Base-by-base conservation (phyloP, 2,888 invertebrate species). In the Trichopoda pennipes region DNA sequence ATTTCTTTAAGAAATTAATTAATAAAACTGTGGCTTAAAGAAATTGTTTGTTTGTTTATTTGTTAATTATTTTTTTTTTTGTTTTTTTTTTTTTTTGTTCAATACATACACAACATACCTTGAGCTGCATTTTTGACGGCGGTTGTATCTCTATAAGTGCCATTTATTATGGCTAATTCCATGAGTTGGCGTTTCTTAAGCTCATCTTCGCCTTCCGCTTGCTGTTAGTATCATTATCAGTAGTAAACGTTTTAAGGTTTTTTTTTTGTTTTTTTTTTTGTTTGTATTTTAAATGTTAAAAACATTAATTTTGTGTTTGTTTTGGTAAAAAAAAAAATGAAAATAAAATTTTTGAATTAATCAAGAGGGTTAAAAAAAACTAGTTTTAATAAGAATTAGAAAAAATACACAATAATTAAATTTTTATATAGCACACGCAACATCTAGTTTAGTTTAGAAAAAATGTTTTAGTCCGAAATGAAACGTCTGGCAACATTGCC, bases 201-300 rank as follows among this genome's bases (percentile, higher is more conserved):
- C 92, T 99, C 99, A 92, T 99, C 99, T 93, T 99, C 99, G 84
- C 99, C 99, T 92, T 99, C 99, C 84, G 99, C 98, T 98, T 99
- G 95, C 94, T 95, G 92, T 86, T 90, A 90, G 90, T 90, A 90
- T 86, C 81, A 63, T 61, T 64, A 81, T 80, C 32, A 53, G 63
- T 72, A 35, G 53, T n/a, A 44, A 14, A 49, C 73, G 49, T 78
- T 77, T 85, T 85, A 72, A 84, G 70, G n/a, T n/a, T n/a, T n/a
- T n/a, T n/a, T 84, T 86, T 82, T 86, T 74, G 64, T 63, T 84
- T 76, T 84, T 75, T 78, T 49, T 72, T 64, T 55, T 51, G 8
- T n/a, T n/a, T n/a, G n/a, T n/a, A 66, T 73, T 47, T n/a, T 23
- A 12, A 44, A 70, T 74, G 63, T 70, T 63, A 63, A 73, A 38